Conservation (phyloP, 2,888 invertebrate species). For the Hoplodrina blanda region DNA sequence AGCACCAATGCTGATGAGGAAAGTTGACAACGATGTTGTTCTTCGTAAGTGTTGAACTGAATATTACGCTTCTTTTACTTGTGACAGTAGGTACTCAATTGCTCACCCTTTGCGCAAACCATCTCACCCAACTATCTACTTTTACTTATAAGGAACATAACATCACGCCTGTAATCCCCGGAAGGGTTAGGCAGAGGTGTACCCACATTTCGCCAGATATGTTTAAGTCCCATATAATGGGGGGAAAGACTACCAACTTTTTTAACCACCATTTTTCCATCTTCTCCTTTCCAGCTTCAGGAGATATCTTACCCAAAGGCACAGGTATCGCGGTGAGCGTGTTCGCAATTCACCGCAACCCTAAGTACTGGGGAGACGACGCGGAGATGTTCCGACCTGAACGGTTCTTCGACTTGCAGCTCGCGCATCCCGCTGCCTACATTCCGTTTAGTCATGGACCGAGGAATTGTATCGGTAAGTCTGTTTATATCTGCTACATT, state of each 20-base stretch:
- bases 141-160: too few relatives aligned
- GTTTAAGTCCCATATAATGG: too few relatives aligned
- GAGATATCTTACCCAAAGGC: constrained; percentile 34
- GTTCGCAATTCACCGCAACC: constrained; percentile 71
- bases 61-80: too few relatives aligned
- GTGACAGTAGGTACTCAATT: too few relatives aligned
- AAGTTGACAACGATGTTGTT: constrained; percentile 62
- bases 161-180: too few relatives aligned
- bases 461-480: constrained; percentile 73
- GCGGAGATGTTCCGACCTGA: constrained; percentile 76
- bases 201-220: too few relatives aligned
- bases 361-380: constrained; percentile 76
- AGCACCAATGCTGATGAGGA: constrained; percentile 66
- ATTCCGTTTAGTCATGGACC: constrained; percentile 72
- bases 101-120: too few relatives aligned
- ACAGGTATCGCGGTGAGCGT: constrained; percentile 41
- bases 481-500: not conserved
- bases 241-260: too few relatives aligned
- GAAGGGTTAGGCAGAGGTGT: too few relatives aligned
- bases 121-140: too few relatives aligned
- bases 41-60: constrained; percentile 65
- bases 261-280: not conserved
- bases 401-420: constrained; percentile 69
- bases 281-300: constrained; percentile 28
- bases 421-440: constrained; percentile 68